Base-by-base conservation (phyloP, 2,888 invertebrate species). In the Acanthosepion esculentum region DNA sequence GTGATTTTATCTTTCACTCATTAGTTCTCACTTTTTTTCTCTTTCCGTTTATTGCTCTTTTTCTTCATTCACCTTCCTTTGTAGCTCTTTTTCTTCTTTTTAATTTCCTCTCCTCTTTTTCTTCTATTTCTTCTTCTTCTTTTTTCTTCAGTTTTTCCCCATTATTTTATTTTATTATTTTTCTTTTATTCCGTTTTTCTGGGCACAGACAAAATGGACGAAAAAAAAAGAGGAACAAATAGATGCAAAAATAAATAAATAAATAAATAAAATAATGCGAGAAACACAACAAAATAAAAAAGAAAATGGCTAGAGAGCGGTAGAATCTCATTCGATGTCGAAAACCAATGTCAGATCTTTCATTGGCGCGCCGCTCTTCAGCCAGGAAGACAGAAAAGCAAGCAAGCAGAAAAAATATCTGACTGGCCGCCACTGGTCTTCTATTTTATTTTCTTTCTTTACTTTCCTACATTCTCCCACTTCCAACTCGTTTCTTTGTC, bases 261-360 rank as follows among this genome's bases (percentile, higher is more conserved):
- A n/a, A n/a, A n/a, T n/a, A n/a, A n/a, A n/a, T n/a, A 12, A 78
- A 64, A 26, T 23, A 23, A 64, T 64, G 8, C n/a, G 33, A n/a
- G 33, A n/a, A 78, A 0, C n/a, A n/a, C 12, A 10, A 33, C 15
- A 8, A 8, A 78, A n/a, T 33, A 78, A 33, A 59, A 59, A 59
- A 59, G 26, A 59, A 59, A 59, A 6, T 5, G 3, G n/a, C 78
- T n/a, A 78, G 33, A 78, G 78, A 78, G 78, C 78, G 78, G n/a
- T n/a, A 78, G 33, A 78, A 78, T 78, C 78, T 78, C n/a, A 78
- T 78, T 78, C n/a, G 78, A 78, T 78, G n/a, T 33, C 78, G 78
- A 78, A 78, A 78, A 78, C 78, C 78, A 78, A 78, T 78, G 78
- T 78, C 78, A 78, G 78, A 78, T 78, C 78, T n/a, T 78, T 78